These are phyloP conservation scores for Anthophora plumipes DNA, from an alignment of 2,888 invertebrate genomes.

Conservation along the genomic window DNA sequence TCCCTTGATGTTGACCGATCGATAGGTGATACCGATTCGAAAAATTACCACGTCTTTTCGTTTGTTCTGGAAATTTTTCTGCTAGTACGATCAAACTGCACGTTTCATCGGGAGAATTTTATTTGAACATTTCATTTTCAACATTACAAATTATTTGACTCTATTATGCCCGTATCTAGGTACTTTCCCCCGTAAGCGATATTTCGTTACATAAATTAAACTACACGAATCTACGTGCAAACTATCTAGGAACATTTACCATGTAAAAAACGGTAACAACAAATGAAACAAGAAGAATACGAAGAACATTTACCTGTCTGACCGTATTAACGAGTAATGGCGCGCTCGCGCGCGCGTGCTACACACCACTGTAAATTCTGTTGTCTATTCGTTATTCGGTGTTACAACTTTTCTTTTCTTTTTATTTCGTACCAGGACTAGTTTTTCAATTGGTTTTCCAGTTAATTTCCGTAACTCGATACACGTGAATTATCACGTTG, in stretches of 20 bases:
- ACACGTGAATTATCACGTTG: not conserved
- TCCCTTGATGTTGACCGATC: not conserved
- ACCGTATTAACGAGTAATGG: conserved; percentile 11
- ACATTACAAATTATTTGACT: too few relatives aligned
- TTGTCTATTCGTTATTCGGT: not conserved
- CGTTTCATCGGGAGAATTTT: too few relatives aligned
- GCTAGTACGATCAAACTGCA: not conserved
- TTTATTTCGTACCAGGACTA: not conserved
- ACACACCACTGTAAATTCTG: not conserved
- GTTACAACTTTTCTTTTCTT: not conserved
- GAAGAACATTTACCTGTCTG: conserved; percentile 23
- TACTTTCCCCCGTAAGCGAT: not conserved
- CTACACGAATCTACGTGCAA: not conserved
- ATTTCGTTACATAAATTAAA: not conserved
- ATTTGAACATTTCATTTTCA: too few relatives aligned
- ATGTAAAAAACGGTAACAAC: too few relatives aligned
- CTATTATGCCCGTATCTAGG: too few relatives aligned
- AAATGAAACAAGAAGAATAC: not conserved
- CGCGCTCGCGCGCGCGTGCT: not conserved
- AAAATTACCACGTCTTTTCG: not conserved
- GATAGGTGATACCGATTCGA: not conserved
- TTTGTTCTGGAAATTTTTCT: not conserved
- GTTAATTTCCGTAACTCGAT: not conserved
- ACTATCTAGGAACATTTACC: not conserved
- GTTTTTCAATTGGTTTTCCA: not conserved